These are phyloP conservation scores for Corythucha ciliata DNA, from an alignment of 2,888 invertebrate genomes.

Conservation along the genomic window DNA sequence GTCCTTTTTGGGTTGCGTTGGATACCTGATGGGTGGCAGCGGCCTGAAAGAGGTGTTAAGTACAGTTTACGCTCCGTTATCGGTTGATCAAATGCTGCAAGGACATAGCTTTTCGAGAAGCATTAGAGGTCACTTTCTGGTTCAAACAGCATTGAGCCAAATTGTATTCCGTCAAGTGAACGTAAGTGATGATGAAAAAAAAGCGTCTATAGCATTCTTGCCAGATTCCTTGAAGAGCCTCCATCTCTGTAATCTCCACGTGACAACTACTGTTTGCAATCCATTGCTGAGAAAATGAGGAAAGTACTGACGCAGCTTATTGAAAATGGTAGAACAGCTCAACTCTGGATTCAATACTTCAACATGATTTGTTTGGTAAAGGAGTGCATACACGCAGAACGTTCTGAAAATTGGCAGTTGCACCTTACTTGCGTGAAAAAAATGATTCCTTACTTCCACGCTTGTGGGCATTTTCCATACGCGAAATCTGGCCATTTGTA, in stretches of 20 bases:
- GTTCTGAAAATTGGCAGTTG: too few species aligned
- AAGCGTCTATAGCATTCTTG: too few species aligned
- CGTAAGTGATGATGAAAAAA: too few species aligned
- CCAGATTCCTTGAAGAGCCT: too few species aligned
- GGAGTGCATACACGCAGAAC: slow-evolving; percentile 23
- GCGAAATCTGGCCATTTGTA: too few species aligned
- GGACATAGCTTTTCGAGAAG: slow-evolving; percentile 38
- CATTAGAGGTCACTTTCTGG: slow-evolving; percentile 36
- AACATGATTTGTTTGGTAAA: slow-evolving; percentile 14
- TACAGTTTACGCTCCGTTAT: too few species aligned
- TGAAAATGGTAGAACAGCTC: slow-evolving; percentile 4
- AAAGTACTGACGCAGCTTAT: slow-evolving; percentile 1
- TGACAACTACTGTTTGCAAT: too few species aligned
- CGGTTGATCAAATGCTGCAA: slow-evolving; percentile 36
- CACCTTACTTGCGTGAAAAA: too few species aligned
- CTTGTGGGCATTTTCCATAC: too few species aligned
- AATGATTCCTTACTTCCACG: too few species aligned
- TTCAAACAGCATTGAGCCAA: slow-evolving; percentile 30
- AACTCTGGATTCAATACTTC: slow-evolving; percentile 10
- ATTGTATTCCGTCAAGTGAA: too few species aligned
- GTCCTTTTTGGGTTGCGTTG: background rate
- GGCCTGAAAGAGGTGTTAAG: slow-evolving; percentile 39
- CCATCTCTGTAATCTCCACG: too few species aligned
- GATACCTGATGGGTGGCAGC: slow-evolving; percentile 35
- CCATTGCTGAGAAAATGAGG: background rate